Conservation (phyloP, 2,797 vertebrate genomes). For the Orientallactaga sibirica region DNA sequence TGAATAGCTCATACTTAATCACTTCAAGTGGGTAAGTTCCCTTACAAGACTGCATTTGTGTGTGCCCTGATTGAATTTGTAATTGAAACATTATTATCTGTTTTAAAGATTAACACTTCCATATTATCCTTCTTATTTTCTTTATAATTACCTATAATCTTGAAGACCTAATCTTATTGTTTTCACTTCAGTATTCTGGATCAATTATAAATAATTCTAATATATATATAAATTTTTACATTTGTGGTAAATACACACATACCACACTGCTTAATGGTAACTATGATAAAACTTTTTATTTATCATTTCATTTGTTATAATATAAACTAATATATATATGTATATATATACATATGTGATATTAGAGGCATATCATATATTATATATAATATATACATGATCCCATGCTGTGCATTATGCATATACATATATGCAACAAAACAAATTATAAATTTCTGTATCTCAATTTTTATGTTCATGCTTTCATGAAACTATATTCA, state of each 20-base stretch:
- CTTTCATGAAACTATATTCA: background rate
- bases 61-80: background rate
- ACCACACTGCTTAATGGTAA: background rate
- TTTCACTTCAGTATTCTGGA: background rate
- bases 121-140: background rate
- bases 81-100: background rate
- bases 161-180: constrained; percentile 9
- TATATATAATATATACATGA: background rate
- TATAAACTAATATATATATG: background rate
- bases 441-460: background rate
- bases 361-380: too few relatives aligned
- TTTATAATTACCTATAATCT: constrained; percentile 23
- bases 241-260: background rate
- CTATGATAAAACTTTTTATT: background rate
- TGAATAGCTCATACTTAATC: background rate
- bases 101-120: background rate
- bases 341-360: background rate
- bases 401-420: background rate
- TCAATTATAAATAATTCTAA: background rate
- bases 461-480: background rate
- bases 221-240: background rate
- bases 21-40: background rate
- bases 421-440: background rate
- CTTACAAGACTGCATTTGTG: background rate
- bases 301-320: background rate